Evolutionary conservation across 2,888 invertebrate genomes (phyloP).

Genomic region (Augiades crinisus): DNA sequence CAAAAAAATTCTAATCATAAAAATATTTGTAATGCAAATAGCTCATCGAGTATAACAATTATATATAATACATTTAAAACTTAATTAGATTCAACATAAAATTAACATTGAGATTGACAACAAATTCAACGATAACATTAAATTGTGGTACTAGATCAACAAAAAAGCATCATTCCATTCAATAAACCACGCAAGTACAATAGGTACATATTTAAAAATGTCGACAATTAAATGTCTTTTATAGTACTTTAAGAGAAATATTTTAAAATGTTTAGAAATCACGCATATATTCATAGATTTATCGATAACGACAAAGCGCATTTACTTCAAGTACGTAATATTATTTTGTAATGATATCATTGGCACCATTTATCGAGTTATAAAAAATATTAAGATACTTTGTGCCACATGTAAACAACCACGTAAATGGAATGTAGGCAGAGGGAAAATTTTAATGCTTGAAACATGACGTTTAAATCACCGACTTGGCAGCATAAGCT

Average conservation of each 20-base stretch:
- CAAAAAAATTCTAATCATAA: background rate
- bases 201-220: slow-evolving; percentile 12
- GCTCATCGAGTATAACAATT: slow-evolving; percentile 3
- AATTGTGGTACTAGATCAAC: slow-evolving; percentile 8
- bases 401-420: slow-evolving; percentile 27
- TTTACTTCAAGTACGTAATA: slow-evolving; percentile 7
- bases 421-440: slow-evolving; percentile 21
- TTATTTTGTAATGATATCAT: slow-evolving; percentile 26
- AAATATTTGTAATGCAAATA: slow-evolving; percentile 15
- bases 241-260: slow-evolving; percentile 22
- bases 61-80: slow-evolving; percentile 2
- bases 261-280: slow-evolving; percentile 24
- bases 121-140: slow-evolving; percentile 24
- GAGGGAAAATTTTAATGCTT: slow-evolving; percentile 5
- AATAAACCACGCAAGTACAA: background rate
- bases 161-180: slow-evolving; percentile 2
- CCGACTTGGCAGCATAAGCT: too few species aligned
- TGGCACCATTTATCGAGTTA: slow-evolving; percentile 32
- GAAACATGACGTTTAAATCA: too few species aligned
- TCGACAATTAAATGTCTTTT: slow-evolving; percentile 8
- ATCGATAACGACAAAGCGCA: slow-evolving; percentile 17
- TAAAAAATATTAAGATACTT: slow-evolving; percentile 29
- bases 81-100: slow-evolving; percentile 17
- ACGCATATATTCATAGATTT: slow-evolving; percentile 18
- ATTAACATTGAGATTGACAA: slow-evolving; percentile 18